These are phyloP conservation scores for Ailuropoda melanoleuca DNA, from an alignment of 2,113 vertebrate species.

Conservation along the genomic window DNA sequence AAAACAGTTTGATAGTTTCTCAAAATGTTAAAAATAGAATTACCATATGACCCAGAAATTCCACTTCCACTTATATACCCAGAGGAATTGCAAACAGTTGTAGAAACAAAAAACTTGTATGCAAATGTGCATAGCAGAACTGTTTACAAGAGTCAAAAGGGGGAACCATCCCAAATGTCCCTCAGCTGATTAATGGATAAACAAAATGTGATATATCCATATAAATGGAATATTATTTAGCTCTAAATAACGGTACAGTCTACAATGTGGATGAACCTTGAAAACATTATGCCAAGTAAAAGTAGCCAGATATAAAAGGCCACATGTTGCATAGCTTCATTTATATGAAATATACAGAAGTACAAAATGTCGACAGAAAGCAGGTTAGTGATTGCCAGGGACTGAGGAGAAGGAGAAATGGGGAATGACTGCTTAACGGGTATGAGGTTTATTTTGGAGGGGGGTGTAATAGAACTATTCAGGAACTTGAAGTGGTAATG, in stretches of 20 bases:
- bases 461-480: background rate
- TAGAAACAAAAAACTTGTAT: background rate
- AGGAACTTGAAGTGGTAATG: background rate
- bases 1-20: background rate
- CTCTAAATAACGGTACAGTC: background rate
- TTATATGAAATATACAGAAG: background rate
- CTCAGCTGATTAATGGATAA: background rate
- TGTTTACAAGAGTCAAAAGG: background rate
- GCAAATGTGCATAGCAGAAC: background rate
- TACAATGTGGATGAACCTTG: background rate
- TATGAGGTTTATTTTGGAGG: background rate
- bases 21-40: background rate
- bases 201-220: background rate
- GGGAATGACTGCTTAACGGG: background rate
- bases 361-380: background rate
- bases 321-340: background rate
- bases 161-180: background rate
- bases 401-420: background rate
- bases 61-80: background rate
- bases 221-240: background rate
- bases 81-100: background rate
- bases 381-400: background rate
- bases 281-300: background rate
- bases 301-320: background rate
- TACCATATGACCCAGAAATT: background rate